Evolutionary conservation across 2,888 invertebrate species (phyloP).

Genomic region (Lampropteryx suffumata): DNA sequence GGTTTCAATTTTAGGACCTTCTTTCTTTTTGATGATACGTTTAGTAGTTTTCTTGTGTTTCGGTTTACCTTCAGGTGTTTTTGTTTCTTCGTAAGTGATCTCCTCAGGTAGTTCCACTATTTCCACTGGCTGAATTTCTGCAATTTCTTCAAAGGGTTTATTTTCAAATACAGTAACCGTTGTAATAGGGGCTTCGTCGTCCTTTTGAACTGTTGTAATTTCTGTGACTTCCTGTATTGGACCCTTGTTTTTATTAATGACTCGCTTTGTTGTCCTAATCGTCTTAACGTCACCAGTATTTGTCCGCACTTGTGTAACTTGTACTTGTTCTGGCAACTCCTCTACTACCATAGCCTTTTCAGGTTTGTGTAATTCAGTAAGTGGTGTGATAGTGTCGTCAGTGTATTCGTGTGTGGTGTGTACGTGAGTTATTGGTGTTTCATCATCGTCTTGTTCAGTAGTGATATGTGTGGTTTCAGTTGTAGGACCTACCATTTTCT

Average conservation of each 20-base stretch:
- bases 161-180: slow-evolving; percentile 43
- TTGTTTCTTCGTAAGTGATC: slow-evolving; percentile 30
- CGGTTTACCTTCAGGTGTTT: slow-evolving; percentile 39
- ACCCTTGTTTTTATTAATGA: neutral
- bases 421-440: slow-evolving; percentile 34
- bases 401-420: slow-evolving; percentile 38
- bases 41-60: slow-evolving; percentile 36
- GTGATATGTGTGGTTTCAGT: slow-evolving; percentile 36
- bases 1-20: slow-evolving; percentile 30
- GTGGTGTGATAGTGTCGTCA: slow-evolving; percentile 32
- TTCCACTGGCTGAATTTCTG: slow-evolving; percentile 20
- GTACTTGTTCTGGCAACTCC: slow-evolving; percentile 40
- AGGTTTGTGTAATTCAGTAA: slow-evolving; percentile 35
- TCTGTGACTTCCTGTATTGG: neutral
- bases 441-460: slow-evolving; percentile 28
- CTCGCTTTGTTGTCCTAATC: neutral
- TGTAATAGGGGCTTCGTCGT: slow-evolving; percentile 24
- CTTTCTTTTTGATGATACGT: slow-evolving; percentile 32
- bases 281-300: slow-evolving; percentile 40
- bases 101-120: slow-evolving; percentile 45
- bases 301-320: slow-evolving; percentile 37
- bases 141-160: slow-evolving; percentile 10
- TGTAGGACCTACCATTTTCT: slow-evolving; percentile 48
- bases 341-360: slow-evolving; percentile 45
- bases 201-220: neutral